Evolutionary conservation across 1,140 invertebrate genomes (phyloP), one percentile per base, ranked within the genome.

Genomic region (Lethocerus indicus): DNA sequence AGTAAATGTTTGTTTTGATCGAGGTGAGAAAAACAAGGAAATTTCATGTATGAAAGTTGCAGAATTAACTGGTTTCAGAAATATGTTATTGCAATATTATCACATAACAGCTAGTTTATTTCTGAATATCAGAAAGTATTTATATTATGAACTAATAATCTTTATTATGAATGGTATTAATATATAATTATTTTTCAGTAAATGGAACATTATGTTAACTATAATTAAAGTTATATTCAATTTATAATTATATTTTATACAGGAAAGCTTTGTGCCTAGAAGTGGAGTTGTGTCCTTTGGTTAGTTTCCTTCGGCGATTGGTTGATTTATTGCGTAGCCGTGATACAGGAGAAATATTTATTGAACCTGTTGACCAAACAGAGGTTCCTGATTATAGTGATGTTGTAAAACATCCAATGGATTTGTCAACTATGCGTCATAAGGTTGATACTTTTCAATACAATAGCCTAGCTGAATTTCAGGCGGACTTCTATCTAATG

Each of bases 401-500:
- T 14, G 83, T 95, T 47, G 90, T 98, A 1, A 82, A 87, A 49
- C 71, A 87, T 55, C 93, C 94, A 0, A 98, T 98, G 91, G 93
- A 97, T 65, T 73, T 97, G 32, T 84, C 85, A 39, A 96, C 91
- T 0, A 97, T 98, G 86, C 65, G 71, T 56, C 68, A 68, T 44
- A 79, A 79, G 61, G 60, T 77, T 14, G 63, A 72, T 36, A 44
- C 54, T 20, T 69, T 71, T 54, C 57, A 70, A 49, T 81, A 81
- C 59, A 58, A 54, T 4, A 79, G 73, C 21, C 68, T 97, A 32
- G 76, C 82, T 47, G 74, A 80, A 16, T 81, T 97, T 59, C 83
- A 92, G 61, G 66, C 66, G 1, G 94, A 98, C 68, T 96, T 97
- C 62, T 78, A 84, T 58, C 68, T 96, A 0, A 96, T 97, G 80